Evolutionary conservation across 1,140 invertebrate genomes (phyloP).

Genomic region (Pseudomyrmex pallidus): DNA sequence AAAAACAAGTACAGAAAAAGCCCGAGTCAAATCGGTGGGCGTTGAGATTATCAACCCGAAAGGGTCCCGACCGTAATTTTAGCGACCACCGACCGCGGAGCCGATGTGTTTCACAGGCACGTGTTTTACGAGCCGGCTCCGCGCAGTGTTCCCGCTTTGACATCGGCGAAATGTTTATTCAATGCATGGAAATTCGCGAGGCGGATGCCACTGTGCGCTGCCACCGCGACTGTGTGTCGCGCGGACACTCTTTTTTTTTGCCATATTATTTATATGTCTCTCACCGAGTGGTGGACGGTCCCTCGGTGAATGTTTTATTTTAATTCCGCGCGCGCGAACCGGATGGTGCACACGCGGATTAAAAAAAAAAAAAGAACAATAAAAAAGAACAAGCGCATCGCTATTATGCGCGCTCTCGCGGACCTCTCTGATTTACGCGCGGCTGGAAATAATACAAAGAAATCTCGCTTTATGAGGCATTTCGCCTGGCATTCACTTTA

Average conservation of each 20-base stretch:
- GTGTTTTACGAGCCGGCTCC: conserved; percentile 66
- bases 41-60: conserved; percentile 2
- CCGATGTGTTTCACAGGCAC: conserved; percentile 27
- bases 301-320: conserved; percentile 25
- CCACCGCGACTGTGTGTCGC: neutral
- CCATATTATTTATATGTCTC: conserved; percentile 36
- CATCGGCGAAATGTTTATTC: conserved; percentile 68
- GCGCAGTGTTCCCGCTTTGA: conserved; percentile 66
- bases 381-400: neutral
- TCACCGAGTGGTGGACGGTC: neutral
- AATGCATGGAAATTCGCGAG: conserved; percentile 71
- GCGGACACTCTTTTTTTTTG: conserved; percentile 4
- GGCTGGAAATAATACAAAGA: neutral
- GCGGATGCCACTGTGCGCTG: neutral
- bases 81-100: conserved; percentile 28
- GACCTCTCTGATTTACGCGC: no score
- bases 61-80: conserved; percentile 67
- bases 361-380: neutral
- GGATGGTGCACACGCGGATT: conserved; percentile 11
- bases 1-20: no score
- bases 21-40: no score
- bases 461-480: neutral
- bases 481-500: neutral
- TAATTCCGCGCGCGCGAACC: conserved; percentile 9
- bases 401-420: no score